phyloP scores from a whole-genome alignment of 2,113 vertebrate genomes.

The Cervus canadensis region DNA sequence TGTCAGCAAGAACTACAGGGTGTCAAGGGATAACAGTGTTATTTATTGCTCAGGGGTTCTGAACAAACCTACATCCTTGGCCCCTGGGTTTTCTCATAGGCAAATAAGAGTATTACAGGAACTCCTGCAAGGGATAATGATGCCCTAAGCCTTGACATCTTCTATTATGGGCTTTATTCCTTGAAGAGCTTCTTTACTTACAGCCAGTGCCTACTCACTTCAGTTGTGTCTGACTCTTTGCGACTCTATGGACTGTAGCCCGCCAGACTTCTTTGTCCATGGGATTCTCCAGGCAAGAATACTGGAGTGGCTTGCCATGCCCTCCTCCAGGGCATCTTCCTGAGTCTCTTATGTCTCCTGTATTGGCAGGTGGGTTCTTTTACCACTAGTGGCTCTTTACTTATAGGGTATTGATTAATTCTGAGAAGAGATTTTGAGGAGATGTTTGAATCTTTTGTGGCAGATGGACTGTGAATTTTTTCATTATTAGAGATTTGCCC shows the following conservation, averaged over 20 bases:
- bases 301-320: not conserved
- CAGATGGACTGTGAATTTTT: not conserved
- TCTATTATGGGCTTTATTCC: not conserved
- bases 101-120: not conserved
- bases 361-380: not conserved
- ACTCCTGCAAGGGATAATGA: not conserved
- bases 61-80: not conserved
- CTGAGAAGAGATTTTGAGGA: not conserved
- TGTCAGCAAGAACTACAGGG: not conserved
- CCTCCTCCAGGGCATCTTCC: not conserved
- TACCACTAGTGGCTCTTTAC: not conserved
- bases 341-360: not conserved
- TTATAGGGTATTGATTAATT: not conserved
- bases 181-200: not conserved
- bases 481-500: not conserved
- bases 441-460: not conserved
- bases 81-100: not conserved
- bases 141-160: not conserved
- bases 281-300: not conserved
- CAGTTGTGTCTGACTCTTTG: not conserved
- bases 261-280: not conserved
- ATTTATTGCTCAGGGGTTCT: not conserved
- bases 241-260: not conserved
- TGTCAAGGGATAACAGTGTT: not conserved
- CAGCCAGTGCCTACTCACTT: not conserved